A percentile compares a stretch with the other conserved stretches of the same genome.
phyloP scores from a whole-genome alignment of 2,797 vertebrate species.

The Lutra lutra region DNA sequence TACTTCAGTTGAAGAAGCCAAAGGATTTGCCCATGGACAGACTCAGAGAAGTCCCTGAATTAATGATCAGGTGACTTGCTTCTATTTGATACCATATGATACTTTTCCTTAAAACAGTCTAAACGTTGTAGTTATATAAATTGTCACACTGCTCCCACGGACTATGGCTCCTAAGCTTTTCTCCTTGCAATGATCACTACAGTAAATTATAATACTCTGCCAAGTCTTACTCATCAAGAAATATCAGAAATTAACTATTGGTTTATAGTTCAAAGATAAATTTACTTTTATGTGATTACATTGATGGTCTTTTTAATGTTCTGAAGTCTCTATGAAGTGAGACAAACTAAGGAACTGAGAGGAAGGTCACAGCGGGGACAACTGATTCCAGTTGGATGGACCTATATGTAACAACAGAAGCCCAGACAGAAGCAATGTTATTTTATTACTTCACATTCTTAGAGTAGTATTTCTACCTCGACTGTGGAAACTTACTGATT shows the following conservation, averaged over 20 bases:
- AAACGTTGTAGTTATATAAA: neutral
- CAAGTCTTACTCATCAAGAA: neutral
- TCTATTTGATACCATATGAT: neutral
- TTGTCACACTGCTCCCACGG: neutral
- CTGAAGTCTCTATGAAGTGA: neutral
- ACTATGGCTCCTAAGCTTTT: neutral
- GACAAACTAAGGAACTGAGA: neutral
- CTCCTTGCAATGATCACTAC: neutral
- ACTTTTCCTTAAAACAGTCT: neutral
- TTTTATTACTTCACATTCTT: neutral
- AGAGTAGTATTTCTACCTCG: neutral
- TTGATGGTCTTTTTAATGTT: neutral
- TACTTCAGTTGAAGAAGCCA: neutral
- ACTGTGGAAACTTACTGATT: slow-evolving; percentile 1
- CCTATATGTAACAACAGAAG: neutral
- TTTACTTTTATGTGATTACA: neutral
- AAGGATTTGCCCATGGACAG: neutral
- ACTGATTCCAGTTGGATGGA: neutral
- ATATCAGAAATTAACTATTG: neutral
- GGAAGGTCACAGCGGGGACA: neutral
- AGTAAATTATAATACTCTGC: neutral
- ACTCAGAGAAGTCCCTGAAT: neutral
- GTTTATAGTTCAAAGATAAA: neutral
- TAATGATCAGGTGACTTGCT: neutral
- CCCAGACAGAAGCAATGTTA: neutral